Percentiles rank a stretch among this genome's conserved stretches.
These are phyloP conservation scores for Leptodactylus fallax DNA, from an alignment of 2,797 vertebrate species.

Conservation along the genomic window DNA sequence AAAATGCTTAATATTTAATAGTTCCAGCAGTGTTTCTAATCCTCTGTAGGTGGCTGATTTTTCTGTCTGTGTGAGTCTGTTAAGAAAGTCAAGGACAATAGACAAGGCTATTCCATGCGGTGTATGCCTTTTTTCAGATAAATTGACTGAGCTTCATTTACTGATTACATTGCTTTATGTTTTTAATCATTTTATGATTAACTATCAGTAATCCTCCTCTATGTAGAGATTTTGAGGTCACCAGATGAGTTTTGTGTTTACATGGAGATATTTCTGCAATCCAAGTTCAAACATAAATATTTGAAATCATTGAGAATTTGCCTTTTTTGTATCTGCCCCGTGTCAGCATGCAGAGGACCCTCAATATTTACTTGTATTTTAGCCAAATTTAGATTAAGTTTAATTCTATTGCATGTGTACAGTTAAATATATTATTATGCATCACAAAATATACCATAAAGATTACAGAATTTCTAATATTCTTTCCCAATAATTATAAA, in stretches of 20 bases:
- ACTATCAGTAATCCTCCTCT: neutral
- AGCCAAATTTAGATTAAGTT: too few relatives aligned
- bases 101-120: too few relatives aligned
- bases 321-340: neutral
- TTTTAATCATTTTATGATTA: neutral
- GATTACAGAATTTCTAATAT: too few relatives aligned
- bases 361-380: too few relatives aligned
- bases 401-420: too few relatives aligned
- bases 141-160: neutral
- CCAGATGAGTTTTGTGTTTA: neutral
- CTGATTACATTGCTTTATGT: neutral
- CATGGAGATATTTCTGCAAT: neutral
- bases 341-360: too few relatives aligned
- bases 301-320: neutral
- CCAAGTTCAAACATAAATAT: neutral
- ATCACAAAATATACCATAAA: too few relatives aligned
- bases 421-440: too few relatives aligned
- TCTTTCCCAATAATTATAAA: too few relatives aligned
- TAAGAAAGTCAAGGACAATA: neutral
- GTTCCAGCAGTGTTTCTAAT: slow-evolving; percentile 9
- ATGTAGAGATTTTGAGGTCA: neutral
- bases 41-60: neutral
- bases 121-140: neutral
- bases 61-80: too few relatives aligned
- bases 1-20: slow-evolving; percentile 4